Evolutionary conservation across 2,797 vertebrate species (phyloP).

Genomic region (Poecilia picta): DNA sequence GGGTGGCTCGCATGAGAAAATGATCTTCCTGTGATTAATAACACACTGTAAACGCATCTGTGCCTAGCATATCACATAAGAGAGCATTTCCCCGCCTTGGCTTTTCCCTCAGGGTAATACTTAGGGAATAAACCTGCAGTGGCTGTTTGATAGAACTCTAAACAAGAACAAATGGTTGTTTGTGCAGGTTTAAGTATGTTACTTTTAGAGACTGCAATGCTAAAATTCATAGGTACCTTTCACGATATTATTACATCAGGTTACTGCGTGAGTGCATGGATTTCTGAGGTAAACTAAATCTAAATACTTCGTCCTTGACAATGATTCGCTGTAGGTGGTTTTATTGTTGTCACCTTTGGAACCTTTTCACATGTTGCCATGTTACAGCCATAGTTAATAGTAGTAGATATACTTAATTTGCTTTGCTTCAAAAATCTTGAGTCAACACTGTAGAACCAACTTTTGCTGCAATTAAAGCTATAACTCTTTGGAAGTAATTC

Average conservation of each 20-base stretch:
- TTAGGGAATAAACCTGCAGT: slow-evolving; percentile 61
- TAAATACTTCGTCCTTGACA: not conserved
- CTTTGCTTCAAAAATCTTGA: not conserved
- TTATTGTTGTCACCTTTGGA: not conserved
- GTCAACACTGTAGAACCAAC: not conserved
- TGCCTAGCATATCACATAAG: slow-evolving; percentile 61
- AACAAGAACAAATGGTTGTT: slow-evolving; percentile 66
- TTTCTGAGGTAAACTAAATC: not conserved
- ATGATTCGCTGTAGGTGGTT: not conserved
- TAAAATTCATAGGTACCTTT: slow-evolving; percentile 18
- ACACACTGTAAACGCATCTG: slow-evolving; percentile 72
- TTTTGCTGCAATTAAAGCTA: not conserved
- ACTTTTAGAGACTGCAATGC: slow-evolving; percentile 28
- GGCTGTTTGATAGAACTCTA: slow-evolving; percentile 49
- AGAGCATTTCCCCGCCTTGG: slow-evolving; percentile 61
- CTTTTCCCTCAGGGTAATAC: slow-evolving; percentile 58
- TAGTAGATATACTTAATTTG: not conserved
- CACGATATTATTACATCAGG: not conserved
- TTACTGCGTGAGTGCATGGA: not conserved
- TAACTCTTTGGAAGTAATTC: not conserved
- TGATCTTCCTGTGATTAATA: slow-evolving; percentile 80
- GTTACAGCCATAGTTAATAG: not conserved
- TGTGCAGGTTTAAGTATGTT: slow-evolving; percentile 48
- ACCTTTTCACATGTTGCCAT: not conserved
- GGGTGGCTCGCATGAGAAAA: slow-evolving; percentile 73